These are phyloP conservation scores for Tigriopus californicus DNA, from an alignment of 2,888 invertebrate species.

Conservation along the genomic window DNA sequence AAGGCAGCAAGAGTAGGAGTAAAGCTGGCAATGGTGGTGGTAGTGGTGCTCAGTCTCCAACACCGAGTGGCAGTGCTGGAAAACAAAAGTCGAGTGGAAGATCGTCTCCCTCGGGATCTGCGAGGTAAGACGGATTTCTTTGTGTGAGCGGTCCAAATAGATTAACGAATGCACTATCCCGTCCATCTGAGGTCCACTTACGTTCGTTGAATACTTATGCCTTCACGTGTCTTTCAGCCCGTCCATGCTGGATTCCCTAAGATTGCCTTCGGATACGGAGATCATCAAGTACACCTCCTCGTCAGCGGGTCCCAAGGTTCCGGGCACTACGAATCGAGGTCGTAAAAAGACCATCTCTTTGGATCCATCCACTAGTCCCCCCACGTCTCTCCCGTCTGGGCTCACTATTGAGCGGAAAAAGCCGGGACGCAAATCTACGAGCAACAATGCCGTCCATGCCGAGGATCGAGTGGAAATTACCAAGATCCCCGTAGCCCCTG, in stretches of 20 bases:
- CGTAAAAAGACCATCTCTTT: conserved; percentile 72
- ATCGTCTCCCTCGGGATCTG: too few species aligned
- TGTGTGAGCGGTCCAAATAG: too few species aligned
- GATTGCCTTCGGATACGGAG: conserved; percentile 69
- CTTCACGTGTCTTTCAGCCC: neutral
- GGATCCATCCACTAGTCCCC: conserved; percentile 46
- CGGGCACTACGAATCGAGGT: conserved; percentile 62
- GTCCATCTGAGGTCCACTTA: neutral
- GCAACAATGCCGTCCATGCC: neutral
- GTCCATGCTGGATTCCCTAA: conserved; percentile 30
- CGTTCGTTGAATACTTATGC: conserved; percentile 10
- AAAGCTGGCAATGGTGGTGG: too few species aligned
- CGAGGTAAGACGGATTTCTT: too few species aligned
- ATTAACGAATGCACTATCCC: too few species aligned
- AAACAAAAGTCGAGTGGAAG: too few species aligned
- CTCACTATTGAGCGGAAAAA: conserved; percentile 7
- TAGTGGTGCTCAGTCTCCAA: too few species aligned
- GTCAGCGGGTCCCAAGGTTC: conserved; percentile 63
- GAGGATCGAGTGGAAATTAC: conserved; percentile 10
- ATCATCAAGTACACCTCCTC: conserved; percentile 77
- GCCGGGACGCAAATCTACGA: neutral
- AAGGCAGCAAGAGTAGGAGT: conserved; percentile 8
- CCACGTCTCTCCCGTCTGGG: neutral
- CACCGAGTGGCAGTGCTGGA: too few species aligned
- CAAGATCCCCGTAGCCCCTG: neutral